Evolutionary conservation across 2,797 vertebrate genomes (phyloP).

Genomic region (Pangasius mekongensis): DNA sequence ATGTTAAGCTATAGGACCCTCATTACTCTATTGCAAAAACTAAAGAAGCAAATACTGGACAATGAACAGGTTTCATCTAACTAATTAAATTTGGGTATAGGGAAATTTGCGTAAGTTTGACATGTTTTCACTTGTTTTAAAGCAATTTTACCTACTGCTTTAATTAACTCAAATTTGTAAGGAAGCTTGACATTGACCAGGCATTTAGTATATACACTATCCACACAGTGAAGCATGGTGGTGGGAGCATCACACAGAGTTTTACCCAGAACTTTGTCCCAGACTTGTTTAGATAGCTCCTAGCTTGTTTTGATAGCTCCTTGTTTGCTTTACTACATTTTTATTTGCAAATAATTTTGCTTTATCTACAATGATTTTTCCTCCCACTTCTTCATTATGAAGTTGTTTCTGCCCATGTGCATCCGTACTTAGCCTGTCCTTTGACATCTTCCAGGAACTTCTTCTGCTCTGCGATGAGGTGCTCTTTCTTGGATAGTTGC

Average conservation of each 20-base stretch:
- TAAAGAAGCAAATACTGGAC: not conserved
- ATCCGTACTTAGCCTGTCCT: slow-evolving; percentile 86
- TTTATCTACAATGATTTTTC: not conserved
- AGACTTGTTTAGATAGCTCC: not conserved
- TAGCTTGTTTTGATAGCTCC: not conserved
- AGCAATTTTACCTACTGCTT: not conserved
- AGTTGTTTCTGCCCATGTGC: not conserved
- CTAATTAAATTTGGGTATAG: not conserved
- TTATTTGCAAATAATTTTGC: not conserved
- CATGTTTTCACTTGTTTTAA: not conserved
- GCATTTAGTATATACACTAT: not conserved
- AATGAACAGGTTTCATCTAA: not conserved
- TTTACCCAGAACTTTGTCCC: not conserved
- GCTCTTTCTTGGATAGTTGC: slow-evolving; percentile 92
- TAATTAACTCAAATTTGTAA: not conserved
- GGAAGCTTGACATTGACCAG: not conserved
- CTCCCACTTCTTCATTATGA: not conserved
- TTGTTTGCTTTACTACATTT: not conserved
- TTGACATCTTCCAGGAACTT: slow-evolving; percentile 96
- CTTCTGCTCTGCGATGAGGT: slow-evolving; percentile 94
- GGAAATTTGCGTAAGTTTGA: not conserved
- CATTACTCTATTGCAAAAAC: not conserved
- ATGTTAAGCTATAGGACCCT: not conserved
- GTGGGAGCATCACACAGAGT: not conserved
- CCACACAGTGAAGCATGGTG: not conserved